A percentile compares a stretch with the other conserved stretches of the same genome.
Conservation (phyloP, 2,888 invertebrate species). For the Polymixis lichenea region DNA sequence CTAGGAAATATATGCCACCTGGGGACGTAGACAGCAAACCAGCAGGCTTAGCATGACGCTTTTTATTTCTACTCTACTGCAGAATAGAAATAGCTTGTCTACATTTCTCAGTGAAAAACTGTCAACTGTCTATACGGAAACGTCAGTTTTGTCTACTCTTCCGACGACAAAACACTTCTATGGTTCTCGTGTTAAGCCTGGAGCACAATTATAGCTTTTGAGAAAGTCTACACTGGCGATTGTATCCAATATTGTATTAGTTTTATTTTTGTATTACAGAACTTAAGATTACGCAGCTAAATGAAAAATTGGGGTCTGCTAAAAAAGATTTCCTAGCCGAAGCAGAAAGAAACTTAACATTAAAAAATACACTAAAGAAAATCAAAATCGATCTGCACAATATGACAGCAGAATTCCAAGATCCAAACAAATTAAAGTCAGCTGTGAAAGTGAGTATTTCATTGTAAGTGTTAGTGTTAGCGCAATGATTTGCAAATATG, state of each 20-base stretch:
- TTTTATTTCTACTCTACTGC: too few relatives aligned
- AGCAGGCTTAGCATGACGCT: too few relatives aligned
- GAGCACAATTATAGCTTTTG: conserved; percentile 11
- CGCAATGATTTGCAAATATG: conserved; percentile 12
- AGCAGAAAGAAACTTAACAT: conserved; percentile 90
- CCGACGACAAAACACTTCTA: too few relatives aligned
- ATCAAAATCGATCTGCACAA: conserved; percentile 96
- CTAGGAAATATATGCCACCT: conserved; percentile 2
- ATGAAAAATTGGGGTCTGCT: conserved; percentile 94
- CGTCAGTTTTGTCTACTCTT: too few relatives aligned
- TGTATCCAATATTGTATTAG: not conserved
- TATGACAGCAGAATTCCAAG: conserved; percentile 94
- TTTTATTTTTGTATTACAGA: conserved; percentile 82
- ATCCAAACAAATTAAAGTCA: conserved; percentile 92
- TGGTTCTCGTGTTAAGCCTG: too few relatives aligned
- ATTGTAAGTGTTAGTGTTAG: conserved; percentile 6
- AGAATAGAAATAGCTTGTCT: too few relatives aligned
- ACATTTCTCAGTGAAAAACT: too few relatives aligned
- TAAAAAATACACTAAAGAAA: conserved; percentile 92
- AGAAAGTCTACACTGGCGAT: not conserved
- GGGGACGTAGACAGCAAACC: conserved; percentile 1
- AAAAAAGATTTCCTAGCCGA: conserved; percentile 93
- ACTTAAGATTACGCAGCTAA: conserved; percentile 93
- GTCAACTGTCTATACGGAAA: too few relatives aligned
- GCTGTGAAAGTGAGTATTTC: conserved; percentile 87